Base-by-base conservation (phyloP, 2,797 vertebrate species). In the Enteromius treurensis region DNA sequence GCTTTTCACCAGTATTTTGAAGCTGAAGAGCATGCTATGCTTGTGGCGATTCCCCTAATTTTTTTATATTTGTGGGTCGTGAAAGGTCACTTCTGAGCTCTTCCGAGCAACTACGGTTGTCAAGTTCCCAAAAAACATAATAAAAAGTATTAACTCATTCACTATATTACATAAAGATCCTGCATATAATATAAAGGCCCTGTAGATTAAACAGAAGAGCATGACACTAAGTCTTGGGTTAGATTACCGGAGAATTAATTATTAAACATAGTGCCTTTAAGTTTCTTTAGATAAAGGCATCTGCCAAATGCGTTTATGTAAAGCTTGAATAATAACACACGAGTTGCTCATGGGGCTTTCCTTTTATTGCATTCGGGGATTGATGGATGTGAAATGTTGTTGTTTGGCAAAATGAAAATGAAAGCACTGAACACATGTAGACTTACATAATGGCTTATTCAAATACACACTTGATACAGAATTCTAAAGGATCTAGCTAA, bases 31-130 rank as follows among this genome's bases (percentile, higher is more conserved):
- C 49, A 55, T 42, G 34, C 11, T 29, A 64, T 55, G 6, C 29
- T 53, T n/a, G 45, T 73, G 49, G 67, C 8, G 13, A 10, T 51
- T 23, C 45, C 45, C 3, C 8, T 9, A 4, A 45, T 5, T 23
- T 26, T 76, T 2, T 11, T 7, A 60, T 29, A 19, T 77, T 45
- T 77, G 19, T 49, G 60, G 42, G 17, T 49, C 1, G 6, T 34
- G 53, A 79, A 34, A 79, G 70, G 34, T 69, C 71, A 67, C 65
- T 68, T 80, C 19, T 53, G 6, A 47, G 68, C 17, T 42, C 13
- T 45, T 70, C 6, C 26, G 19, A 32, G 19, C 26, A 49, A 37
- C 32, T 32, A 71, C 2, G 26, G 23, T 32, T 32, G 26, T 74
- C 10, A n/a, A 21, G 26, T 17, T 32, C 26, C 17, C 32, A 32